Evolutionary conservation across 2,888 invertebrate species (phyloP).

Genomic region (Lamellibrachia satsuma): DNA sequence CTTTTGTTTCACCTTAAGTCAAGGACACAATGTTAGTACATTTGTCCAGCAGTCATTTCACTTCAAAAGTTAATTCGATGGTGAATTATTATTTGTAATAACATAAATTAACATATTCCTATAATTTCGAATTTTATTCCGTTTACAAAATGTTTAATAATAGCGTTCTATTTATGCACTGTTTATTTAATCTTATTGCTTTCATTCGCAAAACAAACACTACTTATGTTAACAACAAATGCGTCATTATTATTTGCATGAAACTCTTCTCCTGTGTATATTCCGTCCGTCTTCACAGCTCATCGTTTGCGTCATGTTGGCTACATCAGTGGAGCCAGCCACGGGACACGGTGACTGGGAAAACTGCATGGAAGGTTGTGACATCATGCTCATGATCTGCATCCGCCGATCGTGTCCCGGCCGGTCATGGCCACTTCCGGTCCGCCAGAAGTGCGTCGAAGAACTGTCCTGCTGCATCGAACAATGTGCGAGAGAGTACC

Average conservation of each 20-base stretch:
- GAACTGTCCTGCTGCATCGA: not conserved
- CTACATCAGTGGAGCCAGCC: not conserved
- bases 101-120: no score
- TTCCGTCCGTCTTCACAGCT: not conserved
- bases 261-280: not conserved
- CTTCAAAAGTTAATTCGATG: no score
- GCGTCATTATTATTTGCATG: not conserved
- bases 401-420: not conserved
- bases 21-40: no score
- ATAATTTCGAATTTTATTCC: no score
- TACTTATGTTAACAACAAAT: not conserved
- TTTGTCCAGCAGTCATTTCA: no score
- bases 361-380: not conserved
- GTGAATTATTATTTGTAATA: no score
- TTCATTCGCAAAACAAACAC: not conserved
- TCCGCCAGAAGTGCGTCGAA: not conserved
- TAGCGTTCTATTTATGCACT: not conserved
- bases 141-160: no score
- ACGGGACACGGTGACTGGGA: not conserved
- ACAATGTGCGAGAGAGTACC: not conserved
- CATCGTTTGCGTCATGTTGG: not conserved
- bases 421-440: not conserved
- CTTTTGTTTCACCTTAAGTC: no score
- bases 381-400: not conserved
- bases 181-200: not conserved